phyloP scores from a whole-genome alignment of 53 echinoderm and acorn worm genomes.

The Mesocentrotus franciscanus region DNA sequence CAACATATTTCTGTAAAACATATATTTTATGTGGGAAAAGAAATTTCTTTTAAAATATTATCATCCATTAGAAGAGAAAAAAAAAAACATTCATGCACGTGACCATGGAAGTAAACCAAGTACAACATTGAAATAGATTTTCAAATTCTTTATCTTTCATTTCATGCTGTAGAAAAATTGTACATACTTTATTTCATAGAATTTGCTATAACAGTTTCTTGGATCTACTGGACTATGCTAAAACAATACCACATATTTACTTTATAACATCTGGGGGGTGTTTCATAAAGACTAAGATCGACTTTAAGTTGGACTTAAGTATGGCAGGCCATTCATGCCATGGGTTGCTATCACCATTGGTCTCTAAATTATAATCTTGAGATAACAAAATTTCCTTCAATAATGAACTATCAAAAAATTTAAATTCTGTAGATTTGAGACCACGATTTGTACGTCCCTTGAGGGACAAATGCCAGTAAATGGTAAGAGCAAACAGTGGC shows the following conservation, averaged over 20 bases:
- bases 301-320: no score
- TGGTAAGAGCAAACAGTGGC: no score
- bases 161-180: slow-evolving; percentile 6
- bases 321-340: no score
- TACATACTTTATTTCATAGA: slow-evolving; percentile 14
- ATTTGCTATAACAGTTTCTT: background rate
- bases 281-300: no score
- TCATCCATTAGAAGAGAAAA: no score
- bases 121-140: background rate
- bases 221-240: background rate
- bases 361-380: no score
- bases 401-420: no score
- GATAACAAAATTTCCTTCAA: no score
- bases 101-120: background rate
- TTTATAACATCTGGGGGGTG: background rate
- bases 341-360: no score
- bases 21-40: background rate
- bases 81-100: background rate
- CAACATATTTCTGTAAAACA: background rate
- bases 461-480: no score
- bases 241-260: background rate
- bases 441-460: no score
- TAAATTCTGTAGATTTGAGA: no score
- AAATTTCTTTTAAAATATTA: background rate
- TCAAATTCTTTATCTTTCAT: slow-evolving; percentile 30